These are phyloP conservation scores for Lepidurus apus DNA, from an alignment of 1,140 invertebrate genomes.

Conservation along the genomic window DNA sequence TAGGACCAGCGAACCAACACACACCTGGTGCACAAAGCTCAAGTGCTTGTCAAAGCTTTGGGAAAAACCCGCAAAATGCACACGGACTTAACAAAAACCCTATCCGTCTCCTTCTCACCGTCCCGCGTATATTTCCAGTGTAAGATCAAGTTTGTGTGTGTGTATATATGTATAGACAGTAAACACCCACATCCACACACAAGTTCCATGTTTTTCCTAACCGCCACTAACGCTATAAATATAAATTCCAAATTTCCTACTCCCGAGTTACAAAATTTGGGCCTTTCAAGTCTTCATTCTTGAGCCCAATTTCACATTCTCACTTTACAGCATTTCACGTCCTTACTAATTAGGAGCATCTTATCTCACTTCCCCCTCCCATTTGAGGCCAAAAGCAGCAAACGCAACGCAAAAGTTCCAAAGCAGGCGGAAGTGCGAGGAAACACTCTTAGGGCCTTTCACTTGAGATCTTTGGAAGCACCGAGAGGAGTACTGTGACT, in stretches of 20 bases:
- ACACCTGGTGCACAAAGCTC: conserved; percentile 14
- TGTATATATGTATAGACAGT: no score
- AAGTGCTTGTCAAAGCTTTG: conserved; percentile 14
- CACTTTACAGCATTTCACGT: neutral
- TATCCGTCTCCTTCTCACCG: neutral
- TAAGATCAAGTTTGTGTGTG: no score
- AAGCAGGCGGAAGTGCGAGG: conserved; percentile 17
- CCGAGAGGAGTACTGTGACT: no score
- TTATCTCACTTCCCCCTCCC: neutral
- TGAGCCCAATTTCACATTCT: neutral
- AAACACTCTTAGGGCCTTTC: neutral
- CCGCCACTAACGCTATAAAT: no score
- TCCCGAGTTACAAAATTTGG: neutral
- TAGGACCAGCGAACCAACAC: conserved; percentile 9
- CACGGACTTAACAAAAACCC: neutral
- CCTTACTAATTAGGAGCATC: neutral
- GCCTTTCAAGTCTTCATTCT: neutral
- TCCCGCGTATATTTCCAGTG: neutral
- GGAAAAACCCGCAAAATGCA: neutral
- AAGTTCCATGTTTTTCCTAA: no score
- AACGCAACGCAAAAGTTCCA: neutral
- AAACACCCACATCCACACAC: no score
- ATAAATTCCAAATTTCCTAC: no score
- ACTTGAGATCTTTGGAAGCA: no score
- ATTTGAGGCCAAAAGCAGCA: neutral